Percentiles rank a stretch among this genome's conserved stretches.
phyloP scores from a whole-genome alignment of 2,888 invertebrate species.

The Thelaira solivaga region DNA sequence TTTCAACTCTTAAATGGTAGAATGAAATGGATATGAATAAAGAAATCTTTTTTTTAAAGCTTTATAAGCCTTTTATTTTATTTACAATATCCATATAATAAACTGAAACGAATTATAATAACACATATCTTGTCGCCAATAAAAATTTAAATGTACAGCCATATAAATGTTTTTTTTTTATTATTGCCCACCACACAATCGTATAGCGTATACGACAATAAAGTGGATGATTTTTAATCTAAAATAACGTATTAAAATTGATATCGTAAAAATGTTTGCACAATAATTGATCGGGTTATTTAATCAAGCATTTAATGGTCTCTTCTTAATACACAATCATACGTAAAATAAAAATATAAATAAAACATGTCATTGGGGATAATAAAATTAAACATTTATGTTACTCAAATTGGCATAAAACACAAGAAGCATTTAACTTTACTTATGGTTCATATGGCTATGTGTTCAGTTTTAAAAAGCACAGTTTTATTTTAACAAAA shows the following conservation, averaged over 20 bases:
- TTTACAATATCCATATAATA: neutral
- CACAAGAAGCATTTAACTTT: constrained; percentile 1
- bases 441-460: neutral
- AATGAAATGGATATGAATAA: no score
- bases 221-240: constrained; percentile 52
- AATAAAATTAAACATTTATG: constrained; percentile 56
- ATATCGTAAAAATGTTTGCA: constrained; percentile 45
- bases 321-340: constrained; percentile 26
- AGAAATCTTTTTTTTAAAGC: no score
- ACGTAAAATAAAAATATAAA: constrained; percentile 38
- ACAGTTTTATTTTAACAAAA: no score
- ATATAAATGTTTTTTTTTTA: no score
- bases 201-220: constrained; percentile 22
- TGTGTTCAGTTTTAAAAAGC: no score
- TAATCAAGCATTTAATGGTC: constrained; percentile 56
- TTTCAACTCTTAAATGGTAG: no score
- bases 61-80: neutral
- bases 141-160: constrained; percentile 38
- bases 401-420: constrained; percentile 49
- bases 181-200: constrained; percentile 13
- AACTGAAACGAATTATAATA: neutral
- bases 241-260: constrained; percentile 52
- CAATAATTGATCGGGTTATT: constrained; percentile 48
- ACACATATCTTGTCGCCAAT: constrained; percentile 27
- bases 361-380: constrained; percentile 49